Evolutionary conservation across 1,140 invertebrate species (phyloP).

Genomic region (Patella vulgata): DNA sequence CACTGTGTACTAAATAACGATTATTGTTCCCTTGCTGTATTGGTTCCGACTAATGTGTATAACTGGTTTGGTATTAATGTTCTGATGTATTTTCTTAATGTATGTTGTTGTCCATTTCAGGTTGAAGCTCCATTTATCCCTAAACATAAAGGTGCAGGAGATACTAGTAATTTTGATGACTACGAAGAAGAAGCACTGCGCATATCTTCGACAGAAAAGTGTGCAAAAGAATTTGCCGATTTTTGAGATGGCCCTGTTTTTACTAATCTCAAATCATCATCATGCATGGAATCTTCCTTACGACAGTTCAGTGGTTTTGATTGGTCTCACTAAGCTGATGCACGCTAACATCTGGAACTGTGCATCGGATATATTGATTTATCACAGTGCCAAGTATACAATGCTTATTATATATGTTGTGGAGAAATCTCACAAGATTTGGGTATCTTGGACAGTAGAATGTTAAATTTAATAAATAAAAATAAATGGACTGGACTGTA

Average conservation of each 20-base stretch:
- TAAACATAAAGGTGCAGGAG: slow-evolving; percentile 69
- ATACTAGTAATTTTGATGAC: slow-evolving; percentile 72
- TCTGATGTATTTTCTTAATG: too few relatives aligned
- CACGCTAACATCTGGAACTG: too few relatives aligned
- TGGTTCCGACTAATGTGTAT: too few relatives aligned
- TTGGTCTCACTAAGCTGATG: too few relatives aligned
- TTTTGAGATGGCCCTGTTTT: slow-evolving; percentile 64
- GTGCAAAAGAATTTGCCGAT: slow-evolving; percentile 71
- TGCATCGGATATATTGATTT: too few relatives aligned
- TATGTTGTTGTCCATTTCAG: slow-evolving; percentile 47
- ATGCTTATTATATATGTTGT: neutral
- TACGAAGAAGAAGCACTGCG: slow-evolving; percentile 71
- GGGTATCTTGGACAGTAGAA: too few relatives aligned
- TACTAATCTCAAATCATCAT: neutral
- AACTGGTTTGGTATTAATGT: too few relatives aligned
- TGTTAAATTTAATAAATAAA: too few relatives aligned
- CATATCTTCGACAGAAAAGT: slow-evolving; percentile 67
- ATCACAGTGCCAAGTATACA: neutral
- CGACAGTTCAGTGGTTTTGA: too few relatives aligned
- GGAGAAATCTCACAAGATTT: slow-evolving; percentile 1
- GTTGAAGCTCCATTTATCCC: slow-evolving; percentile 71
- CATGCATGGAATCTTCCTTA: slow-evolving; percentile 11
- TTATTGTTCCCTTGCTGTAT: too few relatives aligned
- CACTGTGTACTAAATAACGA: too few relatives aligned
- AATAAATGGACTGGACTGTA: too few relatives aligned